phyloP scores from a whole-genome alignment of 2,888 invertebrate species.

The Eurytoma adleriae region DNA sequence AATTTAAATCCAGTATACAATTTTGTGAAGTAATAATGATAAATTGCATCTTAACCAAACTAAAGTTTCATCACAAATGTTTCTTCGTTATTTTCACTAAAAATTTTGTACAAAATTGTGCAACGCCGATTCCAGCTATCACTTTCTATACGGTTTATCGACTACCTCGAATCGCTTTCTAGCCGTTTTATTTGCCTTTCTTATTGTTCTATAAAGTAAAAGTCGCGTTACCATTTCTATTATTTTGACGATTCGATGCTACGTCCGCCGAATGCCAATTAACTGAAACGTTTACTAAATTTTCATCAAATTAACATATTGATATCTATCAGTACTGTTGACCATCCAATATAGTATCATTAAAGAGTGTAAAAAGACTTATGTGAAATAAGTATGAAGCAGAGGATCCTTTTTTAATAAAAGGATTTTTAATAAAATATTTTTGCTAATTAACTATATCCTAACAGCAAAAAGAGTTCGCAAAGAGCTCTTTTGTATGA shows the following conservation, averaged over 20 bases:
- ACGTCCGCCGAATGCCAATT: neutral
- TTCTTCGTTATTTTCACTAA: neutral
- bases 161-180: slow-evolving; percentile 24
- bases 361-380: too few relatives aligned
- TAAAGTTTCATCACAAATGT: neutral
- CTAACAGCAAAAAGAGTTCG: too few relatives aligned
- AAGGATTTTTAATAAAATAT: too few relatives aligned
- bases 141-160: slow-evolving; percentile 26
- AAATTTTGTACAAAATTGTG: slow-evolving; percentile 24
- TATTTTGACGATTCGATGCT: neutral
- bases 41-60: neutral
- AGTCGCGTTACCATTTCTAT: slow-evolving; percentile 4
- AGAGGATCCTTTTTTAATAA: too few relatives aligned
- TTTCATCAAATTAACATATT: neutral
- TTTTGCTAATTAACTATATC: too few relatives aligned
- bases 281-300: neutral
- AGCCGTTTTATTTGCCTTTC: slow-evolving; percentile 30
- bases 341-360: neutral
- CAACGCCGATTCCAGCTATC: neutral
- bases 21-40: neutral
- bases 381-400: too few relatives aligned
- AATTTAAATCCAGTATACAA: too few relatives aligned
- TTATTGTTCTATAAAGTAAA: slow-evolving; percentile 19
- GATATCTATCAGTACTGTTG: neutral
- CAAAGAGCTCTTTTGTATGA: too few relatives aligned